Base-by-base conservation (phyloP, 2,888 invertebrate species). In the Drosophila parthenogenetica region DNA sequence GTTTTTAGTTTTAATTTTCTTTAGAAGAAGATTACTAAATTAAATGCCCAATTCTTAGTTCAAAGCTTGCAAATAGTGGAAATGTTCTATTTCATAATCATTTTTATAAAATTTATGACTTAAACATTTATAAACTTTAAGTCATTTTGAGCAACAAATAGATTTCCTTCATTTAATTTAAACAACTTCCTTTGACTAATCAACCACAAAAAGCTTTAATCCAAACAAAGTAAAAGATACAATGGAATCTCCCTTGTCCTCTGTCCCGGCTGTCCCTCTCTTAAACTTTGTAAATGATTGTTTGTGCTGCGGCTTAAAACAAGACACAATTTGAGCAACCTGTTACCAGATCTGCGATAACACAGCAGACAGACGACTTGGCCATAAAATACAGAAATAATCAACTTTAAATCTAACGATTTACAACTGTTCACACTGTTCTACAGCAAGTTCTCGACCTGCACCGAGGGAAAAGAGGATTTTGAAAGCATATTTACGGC, bases 341-440 rank as follows among this genome's bases (percentile, higher is more conserved):
- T 77, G 79, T 63, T 73, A 65, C 72, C 19, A 79, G 76, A 77
- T 77, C 35, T 22, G n/a, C 13, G 77, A 77, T 77, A 75, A 66
- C 17, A 40, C 13, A 32, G 8, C 53, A 53, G 42, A 46, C 69
- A 43, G 49, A 22, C 50, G 61, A 54, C 70, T 50, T 62, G 55
- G 57, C 37, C 54, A 71, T 77, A 75, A 77, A 79, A 65, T 42
- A 65, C 76, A 51, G 48, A 63, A 79, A 79, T 79, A 79, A 77
- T 77, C 77, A 75, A 75, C 65, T 72, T 79, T 68, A 75, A 79
- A 75, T 75, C 77, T 75, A 68, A 75, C 79, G 76, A 77, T 77
- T 77, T 79, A 79, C 72, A 79, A 68, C 78, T 57, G 32, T 37
- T 14, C 59, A 39, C 40, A 32, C 40, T 29, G 48, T 14, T 39